These are phyloP conservation scores for Thamnaconus septentrionalis DNA, from an alignment of 2,113 vertebrate species.

Conservation along the genomic window DNA sequence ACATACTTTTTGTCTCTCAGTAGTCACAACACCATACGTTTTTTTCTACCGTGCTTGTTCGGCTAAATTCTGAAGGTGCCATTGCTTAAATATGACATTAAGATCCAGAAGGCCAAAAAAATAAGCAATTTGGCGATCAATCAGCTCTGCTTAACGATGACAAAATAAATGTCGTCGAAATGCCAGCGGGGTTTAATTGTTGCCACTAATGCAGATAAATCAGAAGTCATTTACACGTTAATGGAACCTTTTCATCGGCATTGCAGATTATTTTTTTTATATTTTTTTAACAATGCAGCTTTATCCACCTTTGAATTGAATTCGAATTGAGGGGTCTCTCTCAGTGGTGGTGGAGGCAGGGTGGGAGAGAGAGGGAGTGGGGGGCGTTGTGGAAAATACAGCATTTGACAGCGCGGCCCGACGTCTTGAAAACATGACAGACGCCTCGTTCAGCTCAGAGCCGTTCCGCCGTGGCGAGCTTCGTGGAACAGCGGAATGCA, in stretches of 20 bases:
- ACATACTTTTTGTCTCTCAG: too few relatives aligned
- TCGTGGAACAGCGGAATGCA: conserved; percentile 15
- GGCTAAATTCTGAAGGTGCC: too few relatives aligned
- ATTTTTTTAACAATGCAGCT: conserved; percentile 6
- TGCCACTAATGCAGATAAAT: conserved; percentile 53
- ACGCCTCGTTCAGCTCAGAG: conserved; percentile 13
- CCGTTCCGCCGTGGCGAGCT: conserved; percentile 12
- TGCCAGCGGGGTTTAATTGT: conserved; percentile 60
- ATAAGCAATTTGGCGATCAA: conserved; percentile 47
- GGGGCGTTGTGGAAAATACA: conserved; percentile 33
- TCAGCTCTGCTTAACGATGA: conserved; percentile 50
- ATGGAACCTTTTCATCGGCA: conserved; percentile 36
- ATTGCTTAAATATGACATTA: too few relatives aligned
- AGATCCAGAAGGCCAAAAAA: conserved; percentile 1
- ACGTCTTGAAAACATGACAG: conserved; percentile 36
- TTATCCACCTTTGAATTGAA: too few relatives aligned
- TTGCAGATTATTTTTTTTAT: conserved; percentile 26
- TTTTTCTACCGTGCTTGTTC: too few relatives aligned
- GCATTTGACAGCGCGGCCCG: conserved; percentile 37
- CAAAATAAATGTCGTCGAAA: conserved; percentile 67
- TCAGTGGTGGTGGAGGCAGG: too few relatives aligned
- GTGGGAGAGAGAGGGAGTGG: too few relatives aligned
- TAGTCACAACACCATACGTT: too few relatives aligned
- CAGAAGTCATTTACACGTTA: conserved; percentile 44
- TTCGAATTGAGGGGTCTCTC: too few relatives aligned